A percentile compares a stretch with the other conserved stretches of the same genome.
These are phyloP conservation scores for Aurelia aurita DNA, from an alignment of 30 jellyfish, hydroid and myxozoan genomes.

Conservation along the genomic window DNA sequence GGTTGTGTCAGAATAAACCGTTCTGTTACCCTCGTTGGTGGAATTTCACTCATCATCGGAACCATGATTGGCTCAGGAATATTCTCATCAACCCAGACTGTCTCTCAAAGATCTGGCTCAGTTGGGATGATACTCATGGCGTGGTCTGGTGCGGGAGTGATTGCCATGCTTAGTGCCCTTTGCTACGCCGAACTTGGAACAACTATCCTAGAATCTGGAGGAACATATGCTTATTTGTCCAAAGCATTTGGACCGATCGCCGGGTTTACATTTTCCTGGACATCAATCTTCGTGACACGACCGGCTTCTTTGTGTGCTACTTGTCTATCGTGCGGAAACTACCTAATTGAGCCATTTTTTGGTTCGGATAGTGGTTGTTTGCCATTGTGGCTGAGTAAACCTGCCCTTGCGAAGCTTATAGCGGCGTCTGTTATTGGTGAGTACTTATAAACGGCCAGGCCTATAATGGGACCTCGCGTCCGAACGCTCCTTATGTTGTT, in stretches of 20 bases:
- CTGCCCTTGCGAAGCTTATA: slow-evolving; percentile 46
- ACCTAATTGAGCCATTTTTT: slow-evolving; percentile 83
- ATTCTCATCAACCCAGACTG: slow-evolving; percentile 76
- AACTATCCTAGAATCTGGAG: slow-evolving; percentile 76
- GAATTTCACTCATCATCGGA: slow-evolving; percentile 81
- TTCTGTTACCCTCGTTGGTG: slow-evolving; percentile 66
- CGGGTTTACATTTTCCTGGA: slow-evolving; percentile 78
- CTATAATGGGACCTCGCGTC: too few species aligned
- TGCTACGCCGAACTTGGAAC: slow-evolving; percentile 82
- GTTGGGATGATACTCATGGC: slow-evolving; percentile 68
- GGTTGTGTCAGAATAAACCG: not conserved
- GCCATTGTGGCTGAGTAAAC: not conserved
- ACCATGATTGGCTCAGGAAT: slow-evolving; percentile 89
- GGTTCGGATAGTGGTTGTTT: slow-evolving; percentile 25
- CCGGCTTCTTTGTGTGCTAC: slow-evolving; percentile 89
- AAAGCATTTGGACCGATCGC: slow-evolving; percentile 88
- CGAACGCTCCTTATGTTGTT: too few species aligned
- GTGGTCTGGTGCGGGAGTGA: slow-evolving; percentile 74
- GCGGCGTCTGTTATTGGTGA: slow-evolving; percentile 86
- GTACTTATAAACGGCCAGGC: too few species aligned
- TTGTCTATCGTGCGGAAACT: slow-evolving; percentile 78
- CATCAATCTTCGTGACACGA: slow-evolving; percentile 58
- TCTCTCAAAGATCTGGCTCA: slow-evolving; percentile 48
- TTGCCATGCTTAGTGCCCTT: slow-evolving; percentile 66
- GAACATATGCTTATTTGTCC: slow-evolving; percentile 64